phyloP scores from a whole-genome alignment of 2,113 vertebrate genomes.

The Peromyscus californicus region DNA sequence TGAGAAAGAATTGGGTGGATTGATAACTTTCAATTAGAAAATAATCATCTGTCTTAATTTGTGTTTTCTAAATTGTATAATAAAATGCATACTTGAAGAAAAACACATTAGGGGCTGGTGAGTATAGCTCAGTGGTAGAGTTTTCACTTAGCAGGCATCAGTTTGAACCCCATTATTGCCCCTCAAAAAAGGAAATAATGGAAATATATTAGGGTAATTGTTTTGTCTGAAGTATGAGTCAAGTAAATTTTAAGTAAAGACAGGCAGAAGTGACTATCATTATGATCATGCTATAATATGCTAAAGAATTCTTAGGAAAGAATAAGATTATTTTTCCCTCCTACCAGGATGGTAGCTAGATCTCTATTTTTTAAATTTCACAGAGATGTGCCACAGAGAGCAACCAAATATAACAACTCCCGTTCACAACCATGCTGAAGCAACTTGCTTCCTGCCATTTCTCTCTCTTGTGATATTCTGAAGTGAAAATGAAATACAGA shows the following conservation, averaged over 20 bases:
- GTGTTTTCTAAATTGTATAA: not conserved
- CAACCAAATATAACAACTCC: conserved; percentile 84
- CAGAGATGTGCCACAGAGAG: conserved; percentile 75
- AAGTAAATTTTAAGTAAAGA: conserved; percentile 52
- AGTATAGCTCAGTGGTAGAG: not conserved
- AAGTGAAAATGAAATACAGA: conserved; percentile 86
- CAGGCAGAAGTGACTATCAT: not conserved
- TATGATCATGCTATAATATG: conserved; percentile 44
- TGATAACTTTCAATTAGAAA: conserved; percentile 47
- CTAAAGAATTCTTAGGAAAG: conserved; percentile 56
- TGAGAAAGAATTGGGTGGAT: not conserved
- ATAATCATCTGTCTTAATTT: conserved; percentile 24
- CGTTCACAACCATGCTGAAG: conserved; percentile 83
- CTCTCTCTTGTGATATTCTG: conserved; percentile 80
- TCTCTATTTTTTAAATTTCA: conserved; percentile 40
- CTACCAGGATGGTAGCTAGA: conserved; percentile 46
- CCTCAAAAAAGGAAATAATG: not conserved
- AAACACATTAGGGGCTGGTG: not conserved
- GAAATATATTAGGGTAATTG: not conserved
- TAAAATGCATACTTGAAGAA: conserved; percentile 41
- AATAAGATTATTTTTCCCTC: conserved; percentile 47
- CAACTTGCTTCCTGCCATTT: conserved; percentile 84
- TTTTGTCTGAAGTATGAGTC: conserved; percentile 46
- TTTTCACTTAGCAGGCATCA: not conserved
- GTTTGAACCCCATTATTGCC: not conserved